Conservation (phyloP, 2,113 vertebrate genomes). For the Capra hircus region DNA sequence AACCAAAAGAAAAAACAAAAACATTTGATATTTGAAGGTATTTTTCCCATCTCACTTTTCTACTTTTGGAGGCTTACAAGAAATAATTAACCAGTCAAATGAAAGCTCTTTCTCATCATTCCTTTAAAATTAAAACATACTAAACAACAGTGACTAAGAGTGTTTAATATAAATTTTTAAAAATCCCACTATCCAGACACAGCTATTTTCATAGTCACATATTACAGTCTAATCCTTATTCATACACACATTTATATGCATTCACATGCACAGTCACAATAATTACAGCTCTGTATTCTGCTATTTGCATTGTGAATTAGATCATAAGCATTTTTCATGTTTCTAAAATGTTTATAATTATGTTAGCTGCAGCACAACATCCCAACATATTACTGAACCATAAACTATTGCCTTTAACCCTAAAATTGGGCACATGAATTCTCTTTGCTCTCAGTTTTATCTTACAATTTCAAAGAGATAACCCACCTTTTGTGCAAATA, state of each 20-base stretch:
- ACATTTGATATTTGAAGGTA: neutral
- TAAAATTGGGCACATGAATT: neutral
- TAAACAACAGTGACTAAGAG: neutral
- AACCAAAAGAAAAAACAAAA: neutral
- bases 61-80: neutral
- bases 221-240: neutral
- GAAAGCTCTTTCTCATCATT: neutral
- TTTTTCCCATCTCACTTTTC: neutral
- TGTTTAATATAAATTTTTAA: neutral
- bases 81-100: neutral
- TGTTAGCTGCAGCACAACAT: neutral
- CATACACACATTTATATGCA: neutral
- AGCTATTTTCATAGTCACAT: neutral
- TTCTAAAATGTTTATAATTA: slow-evolving; percentile 18
- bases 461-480: neutral
- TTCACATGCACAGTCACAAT: neutral
- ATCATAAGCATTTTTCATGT: neutral
- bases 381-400: neutral
- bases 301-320: neutral
- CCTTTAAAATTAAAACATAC: slow-evolving; percentile 12
- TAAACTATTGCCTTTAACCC: neutral
- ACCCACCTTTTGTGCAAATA: neutral
- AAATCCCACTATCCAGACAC: neutral
- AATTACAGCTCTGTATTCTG: neutral
- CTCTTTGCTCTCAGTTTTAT: neutral